Conservation (phyloP, 2,113 vertebrate species). For the Willisornis vidua region DNA sequence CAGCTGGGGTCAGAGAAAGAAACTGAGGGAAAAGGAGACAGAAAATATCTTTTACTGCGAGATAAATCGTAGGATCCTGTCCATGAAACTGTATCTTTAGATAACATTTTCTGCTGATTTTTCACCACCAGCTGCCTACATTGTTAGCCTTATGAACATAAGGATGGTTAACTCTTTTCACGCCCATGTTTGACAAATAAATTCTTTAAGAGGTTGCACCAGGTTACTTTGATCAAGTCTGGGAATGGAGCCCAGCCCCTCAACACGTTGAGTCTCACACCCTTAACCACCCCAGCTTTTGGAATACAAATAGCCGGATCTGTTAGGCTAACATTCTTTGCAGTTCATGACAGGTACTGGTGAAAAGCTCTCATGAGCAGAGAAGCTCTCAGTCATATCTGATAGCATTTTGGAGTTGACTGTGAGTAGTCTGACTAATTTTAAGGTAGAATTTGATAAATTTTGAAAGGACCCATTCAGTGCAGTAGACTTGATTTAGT, state of each 20-base stretch:
- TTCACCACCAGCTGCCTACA: background rate
- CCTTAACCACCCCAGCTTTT: background rate
- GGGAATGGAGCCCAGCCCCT: background rate
- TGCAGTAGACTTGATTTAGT: background rate
- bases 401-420: background rate
- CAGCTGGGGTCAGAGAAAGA: constrained; percentile 13
- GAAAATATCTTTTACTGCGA: background rate
- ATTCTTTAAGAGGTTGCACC: background rate
- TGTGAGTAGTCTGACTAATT: background rate
- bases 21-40: background rate
- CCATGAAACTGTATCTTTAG: background rate
- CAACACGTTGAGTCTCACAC: background rate
- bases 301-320: background rate
- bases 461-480: background rate
- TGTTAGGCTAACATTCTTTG: background rate
- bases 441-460: background rate
- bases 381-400: background rate
- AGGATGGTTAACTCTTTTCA: background rate
- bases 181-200: background rate
- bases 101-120: background rate
- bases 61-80: background rate
- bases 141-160: background rate
- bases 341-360: background rate
- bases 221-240: background rate
- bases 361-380: background rate